phyloP scores from a whole-genome alignment of 2,888 invertebrate genomes.

The Venusia cambrica region DNA sequence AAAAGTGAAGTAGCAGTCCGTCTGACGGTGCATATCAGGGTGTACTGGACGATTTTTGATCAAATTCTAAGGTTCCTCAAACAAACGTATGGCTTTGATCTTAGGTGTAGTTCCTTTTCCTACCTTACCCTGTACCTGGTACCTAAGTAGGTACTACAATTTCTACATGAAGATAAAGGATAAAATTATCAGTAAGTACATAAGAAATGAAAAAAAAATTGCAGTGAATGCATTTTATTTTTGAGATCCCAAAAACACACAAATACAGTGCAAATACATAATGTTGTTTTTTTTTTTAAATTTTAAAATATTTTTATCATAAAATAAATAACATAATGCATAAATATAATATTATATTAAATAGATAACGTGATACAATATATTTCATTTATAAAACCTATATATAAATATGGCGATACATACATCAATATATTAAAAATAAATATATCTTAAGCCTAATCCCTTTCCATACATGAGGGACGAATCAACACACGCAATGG shows the following conservation, averaged over 20 bases:
- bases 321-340: conserved; percentile 30
- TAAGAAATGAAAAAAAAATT: conserved; percentile 37
- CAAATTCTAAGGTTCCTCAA: too few species aligned
- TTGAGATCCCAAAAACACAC: conserved; percentile 81
- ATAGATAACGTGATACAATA: conserved; percentile 26
- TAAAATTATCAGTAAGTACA: conserved; percentile 2
- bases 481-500: conserved; percentile 55
- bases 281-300: too few species aligned
- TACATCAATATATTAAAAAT: conserved; percentile 22
- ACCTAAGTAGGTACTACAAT: too few species aligned
- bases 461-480: conserved; percentile 33
- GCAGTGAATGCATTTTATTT: conserved; percentile 74
- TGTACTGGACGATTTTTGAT: too few species aligned
- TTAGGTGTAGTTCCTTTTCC: too few species aligned
- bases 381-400: conserved; percentile 36
- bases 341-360: conserved; percentile 24
- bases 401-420: conserved; percentile 30
- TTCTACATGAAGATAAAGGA: too few species aligned
- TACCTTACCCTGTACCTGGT: too few species aligned
- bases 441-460: conserved; percentile 38
- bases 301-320: conserved; percentile 36
- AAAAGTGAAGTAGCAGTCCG: too few species aligned
- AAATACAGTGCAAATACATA: conserved; percentile 68
- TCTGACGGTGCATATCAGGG: too few species aligned
- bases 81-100: too few species aligned